Evolutionary conservation across 2,888 invertebrate genomes (phyloP).

Genomic region (Asteroscopus sphinx): DNA sequence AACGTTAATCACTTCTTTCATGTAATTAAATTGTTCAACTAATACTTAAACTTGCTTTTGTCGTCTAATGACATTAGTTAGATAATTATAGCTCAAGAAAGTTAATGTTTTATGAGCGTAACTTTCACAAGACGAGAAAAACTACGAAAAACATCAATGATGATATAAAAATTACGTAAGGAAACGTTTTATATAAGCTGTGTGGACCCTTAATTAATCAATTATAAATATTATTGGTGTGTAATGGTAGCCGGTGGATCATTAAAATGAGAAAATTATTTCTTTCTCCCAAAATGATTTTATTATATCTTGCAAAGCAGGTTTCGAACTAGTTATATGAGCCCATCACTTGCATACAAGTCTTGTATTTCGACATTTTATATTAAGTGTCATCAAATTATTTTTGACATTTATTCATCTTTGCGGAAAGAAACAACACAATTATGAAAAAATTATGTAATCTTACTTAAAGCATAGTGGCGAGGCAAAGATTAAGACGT

Average conservation of each 20-base stretch:
- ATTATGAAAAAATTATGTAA: slow-evolving; percentile 37
- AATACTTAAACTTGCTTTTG: slow-evolving; percentile 15
- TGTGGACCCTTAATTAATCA: slow-evolving; percentile 36
- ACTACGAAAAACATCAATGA: slow-evolving; percentile 23
- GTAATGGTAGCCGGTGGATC: slow-evolving; percentile 28
- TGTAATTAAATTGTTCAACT: slow-evolving; percentile 15
- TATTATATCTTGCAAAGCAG: slow-evolving; percentile 23
- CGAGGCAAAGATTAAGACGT: too few species aligned
- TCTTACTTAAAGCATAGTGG: not conserved
- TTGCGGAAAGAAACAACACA: slow-evolving; percentile 14
- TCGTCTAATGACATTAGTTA: slow-evolving; percentile 25
- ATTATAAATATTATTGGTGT: slow-evolving; percentile 33
- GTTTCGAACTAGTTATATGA: slow-evolving; percentile 25
- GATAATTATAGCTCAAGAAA: slow-evolving; percentile 38
- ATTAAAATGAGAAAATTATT: slow-evolving; percentile 33
- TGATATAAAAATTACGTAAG: slow-evolving; percentile 35
- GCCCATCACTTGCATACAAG: slow-evolving; percentile 26
- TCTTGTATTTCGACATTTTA: slow-evolving; percentile 11
- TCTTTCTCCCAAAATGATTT: slow-evolving; percentile 22
- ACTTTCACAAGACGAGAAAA: slow-evolving; percentile 51
- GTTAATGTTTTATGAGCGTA: slow-evolving; percentile 31
- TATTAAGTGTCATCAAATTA: slow-evolving; percentile 38
- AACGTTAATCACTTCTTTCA: too few species aligned
- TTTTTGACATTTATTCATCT: slow-evolving; percentile 42
- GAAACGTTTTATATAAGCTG: slow-evolving; percentile 27